Conservation (phyloP, 2,888 invertebrate genomes). For the Leptinotarsa rubiginosa region DNA sequence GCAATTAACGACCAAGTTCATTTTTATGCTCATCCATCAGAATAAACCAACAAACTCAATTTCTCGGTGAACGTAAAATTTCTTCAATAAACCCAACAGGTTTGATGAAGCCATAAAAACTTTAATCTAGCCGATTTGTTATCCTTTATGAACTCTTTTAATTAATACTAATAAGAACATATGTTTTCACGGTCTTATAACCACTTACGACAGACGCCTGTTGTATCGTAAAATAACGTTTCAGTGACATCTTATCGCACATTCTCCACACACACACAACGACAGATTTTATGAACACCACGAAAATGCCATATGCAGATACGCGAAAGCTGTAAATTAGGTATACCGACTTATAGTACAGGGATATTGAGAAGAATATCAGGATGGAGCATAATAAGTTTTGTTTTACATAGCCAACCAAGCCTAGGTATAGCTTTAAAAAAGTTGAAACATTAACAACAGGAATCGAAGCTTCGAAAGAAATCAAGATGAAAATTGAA, state of each 20-base stretch:
- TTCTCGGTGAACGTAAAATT: background rate
- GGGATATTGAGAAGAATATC: background rate
- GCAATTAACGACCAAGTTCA: background rate
- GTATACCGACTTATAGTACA: slow-evolving; percentile 1
- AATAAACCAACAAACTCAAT: background rate
- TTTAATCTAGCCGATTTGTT: slow-evolving; percentile 41
- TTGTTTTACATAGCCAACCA: too few species aligned
- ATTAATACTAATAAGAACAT: slow-evolving; percentile 57
- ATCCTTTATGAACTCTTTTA: slow-evolving; percentile 49
- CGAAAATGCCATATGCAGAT: slow-evolving; percentile 40
- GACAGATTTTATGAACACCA: slow-evolving; percentile 58
- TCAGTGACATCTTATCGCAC: slow-evolving; percentile 49
- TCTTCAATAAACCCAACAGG: slow-evolving; percentile 33
- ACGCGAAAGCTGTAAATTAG: slow-evolving; percentile 22
- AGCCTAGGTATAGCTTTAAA: too few species aligned
- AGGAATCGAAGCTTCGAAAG: too few species aligned
- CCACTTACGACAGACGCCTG: slow-evolving; percentile 54
- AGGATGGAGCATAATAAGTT: too few species aligned
- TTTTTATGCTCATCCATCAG: background rate
- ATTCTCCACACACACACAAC: slow-evolving; percentile 45
- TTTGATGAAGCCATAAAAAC: slow-evolving; percentile 41
- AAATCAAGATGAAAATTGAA: too few species aligned
- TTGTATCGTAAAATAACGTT: slow-evolving; percentile 57
- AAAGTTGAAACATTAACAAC: too few species aligned
- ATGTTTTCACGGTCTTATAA: slow-evolving; percentile 52